Evolutionary conservation across 2,888 invertebrate species (phyloP), one percentile per base, ranked within the genome.

Genomic region (Coenonympha glycerion): DNA sequence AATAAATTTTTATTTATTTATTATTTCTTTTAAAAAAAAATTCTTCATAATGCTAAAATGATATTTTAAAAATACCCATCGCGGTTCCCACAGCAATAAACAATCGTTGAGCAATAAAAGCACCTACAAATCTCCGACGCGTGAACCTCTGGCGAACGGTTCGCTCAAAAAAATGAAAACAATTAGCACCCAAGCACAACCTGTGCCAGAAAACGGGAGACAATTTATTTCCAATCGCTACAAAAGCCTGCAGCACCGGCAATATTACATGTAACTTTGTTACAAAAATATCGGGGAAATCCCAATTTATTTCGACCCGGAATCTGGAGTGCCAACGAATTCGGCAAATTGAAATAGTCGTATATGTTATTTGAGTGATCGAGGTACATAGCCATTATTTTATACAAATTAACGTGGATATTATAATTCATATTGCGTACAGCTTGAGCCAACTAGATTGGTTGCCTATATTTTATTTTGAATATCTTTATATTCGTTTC

Each of bases 221-320:
- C 79, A 76, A 63, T 76, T 79, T 77, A 78, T 76, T 77, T 77
- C 73, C 77, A 75, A 79, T 78, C 68, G 68, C 63, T 68, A 65
- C 66, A 62, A 63, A 60, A 51, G 54, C 63, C 66, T 44, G 59
- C 52, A 61, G 61, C 62, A 61, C 63, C 54, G 53, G 62, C 62
- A 66, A 69, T 70, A 69, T 72, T 73, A 71, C 69, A 70, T 66
- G 61, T 63, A 63, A 67, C 64, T 67, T 64, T 61, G 56, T 61
- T 61, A 60, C 51, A 58, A 63, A 64, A 69, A 74, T 71, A 69
- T 69, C 59, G 62, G 58, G 54, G 58, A 65, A 65, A 68, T 65
- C 60, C 57, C 22, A 37, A 28, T 47, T 26, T 36, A 47, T 30
- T 28, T 37, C 9, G 3, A 9, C 21, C 47, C 15, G 30, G 28